phyloP scores from a whole-genome alignment of 1,140 invertebrate species.

The Babylonia areolata region DNA sequence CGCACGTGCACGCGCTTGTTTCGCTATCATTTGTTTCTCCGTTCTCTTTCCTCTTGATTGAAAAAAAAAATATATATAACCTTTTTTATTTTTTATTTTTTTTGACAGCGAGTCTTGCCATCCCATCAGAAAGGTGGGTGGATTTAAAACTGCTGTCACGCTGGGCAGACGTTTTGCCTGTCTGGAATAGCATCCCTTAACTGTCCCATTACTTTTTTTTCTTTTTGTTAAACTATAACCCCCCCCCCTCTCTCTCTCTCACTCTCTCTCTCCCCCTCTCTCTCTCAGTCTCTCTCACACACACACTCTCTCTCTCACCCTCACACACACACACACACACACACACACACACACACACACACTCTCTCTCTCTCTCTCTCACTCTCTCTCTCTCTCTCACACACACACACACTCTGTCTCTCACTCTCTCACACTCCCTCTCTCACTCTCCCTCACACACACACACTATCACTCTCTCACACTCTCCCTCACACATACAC shows the following conservation, averaged over 20 bases:
- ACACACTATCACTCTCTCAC: background rate
- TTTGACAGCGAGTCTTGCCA: too few relatives aligned
- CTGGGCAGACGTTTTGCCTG: too few relatives aligned
- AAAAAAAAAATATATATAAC: too few relatives aligned
- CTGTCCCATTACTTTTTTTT: too few relatives aligned
- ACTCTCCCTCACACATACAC: background rate
- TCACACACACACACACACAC: background rate
- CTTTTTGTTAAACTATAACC: too few relatives aligned
- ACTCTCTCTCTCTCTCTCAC: background rate
- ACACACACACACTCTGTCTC: slow-evolving; percentile 2
- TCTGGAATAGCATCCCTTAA: too few relatives aligned
- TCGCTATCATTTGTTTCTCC: too few relatives aligned
- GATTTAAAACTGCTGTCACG: too few relatives aligned
- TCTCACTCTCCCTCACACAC: background rate
- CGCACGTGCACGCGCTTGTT: too few relatives aligned
- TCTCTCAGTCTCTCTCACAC: background rate
- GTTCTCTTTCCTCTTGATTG: too few relatives aligned
- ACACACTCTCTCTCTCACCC: background rate
- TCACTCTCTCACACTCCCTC: background rate
- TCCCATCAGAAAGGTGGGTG: too few relatives aligned
- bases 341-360: background rate
- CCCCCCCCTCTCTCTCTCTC: background rate
- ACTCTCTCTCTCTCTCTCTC: background rate
- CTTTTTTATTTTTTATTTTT: too few relatives aligned
- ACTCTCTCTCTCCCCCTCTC: slow-evolving; percentile 5